Evolutionary conservation across 1,140 invertebrate genomes (phyloP).

Genomic region (Drosophila willistoni): DNA sequence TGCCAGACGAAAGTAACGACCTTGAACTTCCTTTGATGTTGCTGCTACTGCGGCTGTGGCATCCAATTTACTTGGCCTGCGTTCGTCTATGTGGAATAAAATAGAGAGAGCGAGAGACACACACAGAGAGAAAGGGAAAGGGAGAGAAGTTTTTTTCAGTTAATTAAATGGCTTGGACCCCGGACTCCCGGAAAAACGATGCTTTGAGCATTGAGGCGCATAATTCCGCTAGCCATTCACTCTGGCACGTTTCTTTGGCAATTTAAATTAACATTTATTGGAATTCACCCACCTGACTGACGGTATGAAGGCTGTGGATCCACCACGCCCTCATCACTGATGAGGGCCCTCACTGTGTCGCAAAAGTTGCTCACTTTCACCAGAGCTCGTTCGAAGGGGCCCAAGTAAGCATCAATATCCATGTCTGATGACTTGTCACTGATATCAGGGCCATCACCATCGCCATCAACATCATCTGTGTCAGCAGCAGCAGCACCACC

Average conservation of each 20-base stretch:
- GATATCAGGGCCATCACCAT: conserved; percentile 7
- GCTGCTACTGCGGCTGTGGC: conserved; percentile 17
- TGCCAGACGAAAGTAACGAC: conserved; percentile 50
- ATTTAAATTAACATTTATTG: conserved; percentile 19
- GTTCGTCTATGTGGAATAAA: conserved; percentile 31
- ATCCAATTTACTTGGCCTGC: conserved; percentile 44
- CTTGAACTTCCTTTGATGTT: conserved; percentile 76
- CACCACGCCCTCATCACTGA: conserved; percentile 33
- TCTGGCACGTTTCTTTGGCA: conserved; percentile 9
- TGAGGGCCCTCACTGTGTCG: conserved; percentile 56
- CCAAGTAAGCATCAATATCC: conserved; percentile 46
- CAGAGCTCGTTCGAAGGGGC: conserved; percentile 49
- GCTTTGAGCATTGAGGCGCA: conserved; percentile 40
- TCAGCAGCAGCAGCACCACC: conserved; percentile 23
- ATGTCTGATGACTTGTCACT: conserved; percentile 16
- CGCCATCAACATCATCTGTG: conserved; percentile 24
- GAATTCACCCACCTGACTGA: conserved; percentile 44
- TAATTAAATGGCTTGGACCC: conserved; percentile 65
- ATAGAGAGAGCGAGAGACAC: not conserved
- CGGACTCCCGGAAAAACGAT: not conserved
- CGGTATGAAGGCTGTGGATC: not conserved
- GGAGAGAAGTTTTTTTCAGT: conserved; percentile 12
- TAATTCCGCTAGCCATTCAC: conserved; percentile 9
- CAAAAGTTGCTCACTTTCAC: conserved; percentile 63
- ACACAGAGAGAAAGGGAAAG: not conserved